Conservation (phyloP, 64 coral and sea anemone genomes). For the Dendronephthya gigantea region DNA sequence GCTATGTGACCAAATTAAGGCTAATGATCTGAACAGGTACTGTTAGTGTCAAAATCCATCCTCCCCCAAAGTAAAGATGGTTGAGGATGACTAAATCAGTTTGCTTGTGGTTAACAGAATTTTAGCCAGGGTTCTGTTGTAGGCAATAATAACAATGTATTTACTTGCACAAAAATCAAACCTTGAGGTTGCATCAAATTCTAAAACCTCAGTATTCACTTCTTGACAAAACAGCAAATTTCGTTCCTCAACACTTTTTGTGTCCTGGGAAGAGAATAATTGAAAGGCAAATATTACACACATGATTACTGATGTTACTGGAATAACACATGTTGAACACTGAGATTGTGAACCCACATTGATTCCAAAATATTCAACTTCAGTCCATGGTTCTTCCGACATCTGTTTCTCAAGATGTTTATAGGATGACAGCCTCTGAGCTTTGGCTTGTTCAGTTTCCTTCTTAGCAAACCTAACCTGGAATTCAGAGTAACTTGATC, state of each 20-base stretch:
- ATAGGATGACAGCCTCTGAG: conserved; percentile 80
- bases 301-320: too few species aligned
- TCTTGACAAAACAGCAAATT: conserved; percentile 28
- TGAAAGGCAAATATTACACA: background rate
- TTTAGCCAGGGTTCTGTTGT: too few species aligned
- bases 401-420: conserved; percentile 90
- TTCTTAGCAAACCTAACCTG: conserved; percentile 80
- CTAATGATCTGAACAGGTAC: too few species aligned
- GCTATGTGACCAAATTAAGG: too few species aligned
- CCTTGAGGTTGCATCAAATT: conserved; percentile 21
- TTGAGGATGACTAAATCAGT: too few species aligned
- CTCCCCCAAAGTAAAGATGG: too few species aligned
- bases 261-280: background rate
- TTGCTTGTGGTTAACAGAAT: too few species aligned
- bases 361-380: conserved; percentile 48
- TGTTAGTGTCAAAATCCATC: too few species aligned
- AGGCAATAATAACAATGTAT: too few species aligned
- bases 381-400: conserved; percentile 69
- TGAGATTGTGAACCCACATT: conserved; percentile 24
- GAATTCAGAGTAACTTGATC: background rate
- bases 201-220: conserved; percentile 21
- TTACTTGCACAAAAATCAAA: background rate
- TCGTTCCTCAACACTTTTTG: conserved; percentile 15
- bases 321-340: too few species aligned
- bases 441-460: conserved; percentile 81